Evolutionary conservation across 1,140 invertebrate species (phyloP), one percentile per base, ranked within the genome.

Genomic region (Chironomus tepperi): DNA sequence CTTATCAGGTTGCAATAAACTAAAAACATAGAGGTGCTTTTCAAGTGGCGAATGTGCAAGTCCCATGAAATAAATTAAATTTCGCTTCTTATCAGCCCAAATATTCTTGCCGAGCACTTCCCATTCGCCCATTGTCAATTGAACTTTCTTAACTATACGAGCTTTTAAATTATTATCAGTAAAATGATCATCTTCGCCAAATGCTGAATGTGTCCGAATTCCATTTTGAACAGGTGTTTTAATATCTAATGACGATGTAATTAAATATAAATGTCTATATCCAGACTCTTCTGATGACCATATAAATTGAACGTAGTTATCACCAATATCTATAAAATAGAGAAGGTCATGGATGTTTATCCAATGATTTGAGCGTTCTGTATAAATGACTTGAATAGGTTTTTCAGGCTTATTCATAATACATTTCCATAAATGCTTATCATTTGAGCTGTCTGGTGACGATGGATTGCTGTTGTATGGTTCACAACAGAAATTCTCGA

Each of bases 251-350:
- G 81, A 82, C 43, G 81, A 81, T 15, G 81, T 81, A 19, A 96
- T 85, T 18, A 93, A 84, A 83, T 97, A 97, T 24, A 98, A 85
- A 83, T 98, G 97, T 70, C 95, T 85, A 79, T 88, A 96, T n/a
- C 96, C 95, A 0, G 91, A 91, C 80, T 95, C 92, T 83, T 98
- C 96, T 72, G 91, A 95, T 0, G 93, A 93, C 94, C 94, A 98
- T 65, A 98, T 87, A 82, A 97, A 97, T 76, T 88, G 87, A 9
- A 93, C 81, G 77, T 85, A 82, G 21, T 79, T 76, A 0, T 83
- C 81, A 80, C 47, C 85, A 77, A 79, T 87, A 85, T 85, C 84
- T 57, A 97, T 84, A 80, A 97, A 96, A 80, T 94, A 87, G 0
- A 97, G 83, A 74, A 96, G 86, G 83, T 97, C 94, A 82, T 96